Conservation (phyloP, 2,888 invertebrate genomes). For the Unio pictorum region DNA sequence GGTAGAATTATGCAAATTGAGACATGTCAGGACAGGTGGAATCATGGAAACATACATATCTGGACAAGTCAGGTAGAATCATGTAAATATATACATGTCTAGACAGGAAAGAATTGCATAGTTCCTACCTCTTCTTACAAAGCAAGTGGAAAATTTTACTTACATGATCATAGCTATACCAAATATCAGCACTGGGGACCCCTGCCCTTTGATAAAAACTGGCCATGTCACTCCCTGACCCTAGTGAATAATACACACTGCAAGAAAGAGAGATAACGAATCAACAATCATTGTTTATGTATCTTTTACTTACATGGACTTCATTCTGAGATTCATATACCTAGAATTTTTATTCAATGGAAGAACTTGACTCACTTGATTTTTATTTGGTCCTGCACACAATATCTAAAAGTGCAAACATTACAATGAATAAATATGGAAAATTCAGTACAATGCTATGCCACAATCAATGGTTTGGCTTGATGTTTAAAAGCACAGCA, state of each 20-base stretch:
- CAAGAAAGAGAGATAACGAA: constrained; percentile 4
- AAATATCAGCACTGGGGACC: constrained; percentile 38
- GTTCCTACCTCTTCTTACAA: not conserved
- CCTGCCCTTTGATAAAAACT: constrained; percentile 46
- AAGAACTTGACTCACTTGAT: no score
- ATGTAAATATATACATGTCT: not conserved
- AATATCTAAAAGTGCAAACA: no score
- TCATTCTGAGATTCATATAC: not conserved
- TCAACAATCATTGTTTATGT: not conserved
- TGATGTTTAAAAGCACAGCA: no score
- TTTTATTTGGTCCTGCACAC: no score
- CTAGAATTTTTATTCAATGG: no score
- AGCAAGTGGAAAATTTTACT: constrained; percentile 1
- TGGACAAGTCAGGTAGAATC: not conserved
- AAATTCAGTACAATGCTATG: no score
- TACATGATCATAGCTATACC: constrained; percentile 37
- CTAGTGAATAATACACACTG: constrained; percentile 34
- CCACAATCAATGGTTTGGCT: no score
- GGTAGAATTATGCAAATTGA: no score
- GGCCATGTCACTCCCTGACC: constrained; percentile 45
- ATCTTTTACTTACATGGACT: not conserved
- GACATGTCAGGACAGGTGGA: no score
- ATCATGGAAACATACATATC: no score
- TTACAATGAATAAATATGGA: no score
- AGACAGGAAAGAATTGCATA: not conserved